Conservation (phyloP, 2,113 vertebrate genomes). For the Strix aluco region DNA sequence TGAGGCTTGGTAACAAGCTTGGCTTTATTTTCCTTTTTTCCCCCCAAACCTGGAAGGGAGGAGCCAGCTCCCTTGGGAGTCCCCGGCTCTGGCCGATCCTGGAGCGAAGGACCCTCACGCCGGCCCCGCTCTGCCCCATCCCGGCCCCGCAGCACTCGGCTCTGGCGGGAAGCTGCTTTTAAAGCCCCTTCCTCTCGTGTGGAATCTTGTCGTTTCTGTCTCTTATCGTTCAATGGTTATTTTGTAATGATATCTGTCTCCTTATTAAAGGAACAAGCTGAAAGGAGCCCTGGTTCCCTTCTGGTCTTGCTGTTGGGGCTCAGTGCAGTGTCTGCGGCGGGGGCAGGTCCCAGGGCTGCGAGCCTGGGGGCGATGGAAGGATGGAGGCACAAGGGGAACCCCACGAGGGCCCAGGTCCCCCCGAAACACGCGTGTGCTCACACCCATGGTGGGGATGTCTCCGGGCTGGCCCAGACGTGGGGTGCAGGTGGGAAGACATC, state of each 20-base stretch:
- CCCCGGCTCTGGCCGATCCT: not conserved
- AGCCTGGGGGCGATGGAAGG: not conserved
- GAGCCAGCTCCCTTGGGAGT: not conserved
- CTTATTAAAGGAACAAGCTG: slow-evolving; percentile 82
- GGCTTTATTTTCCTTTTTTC: not conserved
- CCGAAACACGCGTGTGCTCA: rapidly evolving
- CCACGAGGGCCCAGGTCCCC: not conserved
- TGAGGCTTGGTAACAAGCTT: not conserved
- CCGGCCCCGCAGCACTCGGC: slow-evolving; percentile 1
- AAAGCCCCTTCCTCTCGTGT: slow-evolving; percentile 54
- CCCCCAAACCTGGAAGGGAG: not conserved
- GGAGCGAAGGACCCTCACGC: not conserved
- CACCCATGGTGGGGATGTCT: not conserved
- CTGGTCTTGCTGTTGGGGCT: not conserved
- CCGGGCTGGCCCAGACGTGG: rapidly evolving
- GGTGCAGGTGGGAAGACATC: not conserved
- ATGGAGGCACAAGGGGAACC: not conserved
- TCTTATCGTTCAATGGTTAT: slow-evolving; percentile 71
- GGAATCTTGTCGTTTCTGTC: slow-evolving; percentile 70
- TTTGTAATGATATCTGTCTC: slow-evolving; percentile 78
- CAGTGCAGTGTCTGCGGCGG: rapidly evolving
- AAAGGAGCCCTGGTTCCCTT: slow-evolving; percentile 46
- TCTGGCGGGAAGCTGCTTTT: slow-evolving; percentile 59
- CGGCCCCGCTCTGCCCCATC: not conserved
- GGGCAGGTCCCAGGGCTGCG: not conserved